These are phyloP conservation scores for Lasioglossum calceatum DNA, from an alignment of 2,888 invertebrate genomes.

Conservation along the genomic window DNA sequence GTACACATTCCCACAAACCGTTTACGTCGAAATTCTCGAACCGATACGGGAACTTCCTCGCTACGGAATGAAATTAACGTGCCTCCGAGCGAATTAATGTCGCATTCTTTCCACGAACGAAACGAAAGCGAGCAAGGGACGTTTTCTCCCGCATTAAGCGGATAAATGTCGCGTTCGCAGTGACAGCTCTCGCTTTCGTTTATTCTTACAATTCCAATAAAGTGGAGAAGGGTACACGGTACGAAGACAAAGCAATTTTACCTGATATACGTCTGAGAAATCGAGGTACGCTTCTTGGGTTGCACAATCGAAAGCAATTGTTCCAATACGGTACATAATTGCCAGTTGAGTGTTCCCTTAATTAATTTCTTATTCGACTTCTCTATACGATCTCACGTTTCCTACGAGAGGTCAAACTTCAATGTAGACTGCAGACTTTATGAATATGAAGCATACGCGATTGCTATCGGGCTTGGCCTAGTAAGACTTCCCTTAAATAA, in stretches of 20 bases:
- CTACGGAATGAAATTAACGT: neutral
- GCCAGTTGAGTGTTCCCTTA: slow-evolving; percentile 71
- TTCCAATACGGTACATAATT: slow-evolving; percentile 70
- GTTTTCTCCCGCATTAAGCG: slow-evolving; percentile 22
- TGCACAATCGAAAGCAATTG: slow-evolving; percentile 60
- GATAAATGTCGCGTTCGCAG: slow-evolving; percentile 57
- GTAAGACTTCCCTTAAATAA: neutral
- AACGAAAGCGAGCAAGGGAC: slow-evolving; percentile 13
- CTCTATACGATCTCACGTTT: neutral
- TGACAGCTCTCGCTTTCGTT: slow-evolving; percentile 42
- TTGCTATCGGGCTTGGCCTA: neutral
- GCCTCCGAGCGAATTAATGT: slow-evolving; percentile 6
- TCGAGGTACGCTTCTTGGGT: slow-evolving; percentile 43
- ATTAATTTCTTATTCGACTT: slow-evolving; percentile 35
- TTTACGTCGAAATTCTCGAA: neutral
- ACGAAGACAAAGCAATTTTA: slow-evolving; percentile 44
- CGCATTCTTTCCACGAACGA: slow-evolving; percentile 19
- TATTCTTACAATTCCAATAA: slow-evolving; percentile 54
- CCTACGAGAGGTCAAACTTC: neutral
- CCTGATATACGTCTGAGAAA: slow-evolving; percentile 41
- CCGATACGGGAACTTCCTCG: neutral
- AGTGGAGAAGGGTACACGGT: slow-evolving; percentile 25
- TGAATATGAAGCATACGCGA: neutral
- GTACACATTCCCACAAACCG: neutral
- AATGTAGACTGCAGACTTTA: neutral